Percentiles rank a stretch among this genome's conserved stretches.
Conservation (phyloP, 1,140 invertebrate genomes). For the Tetraneura akinire region DNA sequence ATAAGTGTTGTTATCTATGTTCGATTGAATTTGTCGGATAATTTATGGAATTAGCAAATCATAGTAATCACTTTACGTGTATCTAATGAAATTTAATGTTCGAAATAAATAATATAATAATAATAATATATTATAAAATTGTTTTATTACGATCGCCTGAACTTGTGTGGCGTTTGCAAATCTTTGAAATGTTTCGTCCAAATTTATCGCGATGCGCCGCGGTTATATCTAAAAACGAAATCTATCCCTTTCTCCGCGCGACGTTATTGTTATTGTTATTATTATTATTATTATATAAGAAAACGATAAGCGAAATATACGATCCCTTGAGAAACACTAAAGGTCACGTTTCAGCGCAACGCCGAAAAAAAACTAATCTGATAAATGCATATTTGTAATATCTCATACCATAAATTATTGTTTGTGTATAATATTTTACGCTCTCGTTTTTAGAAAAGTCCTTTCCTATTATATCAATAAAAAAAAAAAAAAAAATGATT, state of each 20-base stretch:
- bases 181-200: too few species aligned
- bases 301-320: slow-evolving; percentile 1
- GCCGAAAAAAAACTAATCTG: slow-evolving; percentile 5
- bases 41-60: too few species aligned
- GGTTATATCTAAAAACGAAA: not conserved
- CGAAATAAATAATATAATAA: not conserved
- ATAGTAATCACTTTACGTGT: too few species aligned
- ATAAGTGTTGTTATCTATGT: too few species aligned
- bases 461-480: too few species aligned
- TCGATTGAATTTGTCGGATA: too few species aligned
- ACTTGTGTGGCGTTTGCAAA: too few species aligned
- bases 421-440: not conserved
- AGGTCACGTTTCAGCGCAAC: not conserved
- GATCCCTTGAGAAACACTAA: not conserved
- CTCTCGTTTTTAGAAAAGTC: not conserved
- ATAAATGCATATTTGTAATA: slow-evolving; percentile 18
- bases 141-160: too few species aligned
- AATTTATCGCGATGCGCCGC: too few species aligned
- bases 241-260: not conserved
- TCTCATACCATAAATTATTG: not conserved
- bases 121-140: too few species aligned
- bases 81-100: not conserved
- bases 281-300: not conserved
- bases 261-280: not conserved
- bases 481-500: too few species aligned